Conservation (phyloP, 2,113 vertebrate genomes). For the Alethe diademata region DNA sequence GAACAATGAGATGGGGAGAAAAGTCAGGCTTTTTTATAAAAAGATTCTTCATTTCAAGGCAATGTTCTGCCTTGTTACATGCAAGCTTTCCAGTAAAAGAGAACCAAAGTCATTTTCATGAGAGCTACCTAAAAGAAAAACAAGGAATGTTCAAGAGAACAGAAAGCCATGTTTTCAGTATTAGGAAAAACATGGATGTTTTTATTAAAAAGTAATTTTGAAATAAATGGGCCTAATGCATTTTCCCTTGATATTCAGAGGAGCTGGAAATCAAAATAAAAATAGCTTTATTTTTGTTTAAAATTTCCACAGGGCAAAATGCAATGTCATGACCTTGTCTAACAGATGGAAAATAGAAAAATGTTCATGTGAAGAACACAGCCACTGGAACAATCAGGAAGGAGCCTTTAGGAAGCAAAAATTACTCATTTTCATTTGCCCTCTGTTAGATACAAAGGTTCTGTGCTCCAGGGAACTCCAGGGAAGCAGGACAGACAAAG, state of each 20-base stretch:
- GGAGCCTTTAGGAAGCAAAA: background rate
- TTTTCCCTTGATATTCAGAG: background rate
- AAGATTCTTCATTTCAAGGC: background rate
- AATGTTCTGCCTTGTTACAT: background rate
- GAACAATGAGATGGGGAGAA: background rate
- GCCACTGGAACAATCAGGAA: background rate
- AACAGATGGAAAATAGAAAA: background rate
- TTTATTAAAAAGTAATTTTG: background rate
- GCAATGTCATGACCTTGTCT: background rate
- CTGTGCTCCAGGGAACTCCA: background rate
- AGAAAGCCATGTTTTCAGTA: background rate
- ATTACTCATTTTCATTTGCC: background rate
- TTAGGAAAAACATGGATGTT: background rate
- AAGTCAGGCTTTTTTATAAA: background rate
- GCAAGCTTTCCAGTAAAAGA: background rate
- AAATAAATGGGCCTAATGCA: background rate
- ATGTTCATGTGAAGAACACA: background rate
- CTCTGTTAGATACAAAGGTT: background rate
- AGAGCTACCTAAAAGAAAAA: background rate
- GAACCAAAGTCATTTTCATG: background rate
- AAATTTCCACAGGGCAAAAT: constrained; percentile 4
- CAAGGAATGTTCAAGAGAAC: background rate
- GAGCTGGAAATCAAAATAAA: constrained; percentile 27
- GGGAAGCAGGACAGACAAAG: background rate
- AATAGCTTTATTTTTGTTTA: constrained; percentile 29